Evolutionary conservation across 2,888 invertebrate species (phyloP).

Genomic region (Latheticus oryzae): DNA sequence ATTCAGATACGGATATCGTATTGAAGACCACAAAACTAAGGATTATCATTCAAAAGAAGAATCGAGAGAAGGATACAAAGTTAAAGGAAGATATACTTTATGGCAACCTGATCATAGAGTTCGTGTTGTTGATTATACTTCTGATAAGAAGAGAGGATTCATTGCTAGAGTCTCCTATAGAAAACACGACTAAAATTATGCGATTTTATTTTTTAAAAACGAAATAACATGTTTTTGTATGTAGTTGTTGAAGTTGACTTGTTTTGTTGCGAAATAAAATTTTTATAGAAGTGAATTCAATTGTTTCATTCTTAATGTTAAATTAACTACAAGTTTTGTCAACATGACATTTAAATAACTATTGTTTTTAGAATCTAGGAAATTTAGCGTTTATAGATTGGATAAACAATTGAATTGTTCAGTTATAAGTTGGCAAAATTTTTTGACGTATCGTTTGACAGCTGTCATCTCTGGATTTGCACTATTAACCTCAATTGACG

Average conservation of each 20-base stretch:
- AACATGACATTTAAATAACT: too few relatives aligned
- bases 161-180: conserved; percentile 59
- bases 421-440: too few relatives aligned
- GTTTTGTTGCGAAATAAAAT: conserved; percentile 55
- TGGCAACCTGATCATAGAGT: conserved; percentile 61
- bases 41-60: conserved; percentile 61
- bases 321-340: too few relatives aligned
- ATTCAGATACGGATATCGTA: conserved; percentile 60
- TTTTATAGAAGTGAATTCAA: not conserved
- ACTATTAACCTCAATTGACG: too few relatives aligned
- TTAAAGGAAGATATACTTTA: conserved; percentile 60
- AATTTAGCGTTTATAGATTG: too few relatives aligned
- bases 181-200: conserved; percentile 51
- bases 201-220: too few relatives aligned
- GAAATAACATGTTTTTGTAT: conserved; percentile 38
- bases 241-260: conserved; percentile 48
- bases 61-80: conserved; percentile 61
- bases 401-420: too few relatives aligned
- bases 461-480: too few relatives aligned
- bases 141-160: conserved; percentile 61
- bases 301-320: too few relatives aligned
- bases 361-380: too few relatives aligned
- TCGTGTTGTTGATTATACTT: conserved; percentile 59
- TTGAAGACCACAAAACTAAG: conserved; percentile 58
- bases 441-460: too few relatives aligned